Base-by-base conservation (phyloP, 2,113 vertebrate species). In the Megaptera novaeangliae region DNA sequence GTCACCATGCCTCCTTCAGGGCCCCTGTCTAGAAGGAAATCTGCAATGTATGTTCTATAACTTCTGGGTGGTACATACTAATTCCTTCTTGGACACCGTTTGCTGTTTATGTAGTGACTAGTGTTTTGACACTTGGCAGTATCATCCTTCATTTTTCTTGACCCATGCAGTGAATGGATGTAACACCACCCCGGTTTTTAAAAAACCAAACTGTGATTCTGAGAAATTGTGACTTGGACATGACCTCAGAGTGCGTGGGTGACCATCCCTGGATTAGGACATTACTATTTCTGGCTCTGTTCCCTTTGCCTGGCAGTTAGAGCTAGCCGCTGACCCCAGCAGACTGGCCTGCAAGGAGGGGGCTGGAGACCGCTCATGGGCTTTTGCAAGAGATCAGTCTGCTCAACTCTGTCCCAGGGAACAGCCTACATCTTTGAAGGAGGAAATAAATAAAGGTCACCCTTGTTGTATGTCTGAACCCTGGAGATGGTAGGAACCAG, bases 21-120 rank as follows among this genome's bases (percentile, higher is more conserved):
- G 61, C 34, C 52, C 75, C 72, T 46, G 72, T 46, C 44, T 23
- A 29, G 63, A 31, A 88, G 91, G 95, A 93, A 63, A 82, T 44
- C 93, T 68, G 63, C 61, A 92, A 55, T 80, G 77, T 74, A 46
- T 80, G 63, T n/a, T 77, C 57, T 15, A 0, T 36, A 21, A 36
- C 77, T 88, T 68, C 80, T 94, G 85, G 85, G 78, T 44, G 84
- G 72, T 61, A 27, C 91, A 8, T 31, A 34, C 34, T 44, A n/a
- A 64, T 71, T 74, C 82, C 85, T 95, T 97, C 92, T 92, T 94
- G 78, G 61, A 93, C 36, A 7, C 68, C 17, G 20, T 55, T 97
- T 57, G 74, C 31, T 95, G 1, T 82, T 59, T 77, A 29, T 29
- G 21, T 7, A 64, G 72, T 25, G 44, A 83, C 69, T 69, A 25